Conservation (phyloP, 1,140 invertebrate species). For the Drosophila carrolli region DNA sequence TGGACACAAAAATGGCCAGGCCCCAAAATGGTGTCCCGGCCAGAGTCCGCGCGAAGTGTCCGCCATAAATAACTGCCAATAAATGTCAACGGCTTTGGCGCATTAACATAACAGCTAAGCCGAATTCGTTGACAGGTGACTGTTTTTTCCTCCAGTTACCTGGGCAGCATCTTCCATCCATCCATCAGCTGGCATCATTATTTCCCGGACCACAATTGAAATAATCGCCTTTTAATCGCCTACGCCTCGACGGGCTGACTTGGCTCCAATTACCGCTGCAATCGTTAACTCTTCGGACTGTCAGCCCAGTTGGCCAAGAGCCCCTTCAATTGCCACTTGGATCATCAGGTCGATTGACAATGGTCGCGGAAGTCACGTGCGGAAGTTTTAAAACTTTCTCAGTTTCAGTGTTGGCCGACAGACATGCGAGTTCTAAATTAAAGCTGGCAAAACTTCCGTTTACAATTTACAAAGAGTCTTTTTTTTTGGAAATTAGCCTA, state of each 20-base stretch:
- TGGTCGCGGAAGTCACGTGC: constrained; percentile 73
- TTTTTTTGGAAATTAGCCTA: constrained; percentile 68
- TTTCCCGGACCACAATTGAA: constrained; percentile 66
- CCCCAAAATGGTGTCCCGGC: constrained; percentile 63
- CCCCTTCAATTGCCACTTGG: constrained; percentile 21
- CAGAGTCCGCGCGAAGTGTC: constrained; percentile 34
- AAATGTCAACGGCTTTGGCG: constrained; percentile 77
- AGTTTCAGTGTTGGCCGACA: constrained; percentile 29
- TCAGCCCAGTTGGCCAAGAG: constrained; percentile 34
- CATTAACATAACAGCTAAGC: constrained; percentile 79
- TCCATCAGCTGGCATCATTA: constrained; percentile 40
- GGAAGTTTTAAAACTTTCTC: constrained; percentile 67
- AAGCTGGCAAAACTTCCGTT: constrained; percentile 59
- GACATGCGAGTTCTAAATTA: constrained; percentile 73
- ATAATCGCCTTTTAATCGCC: constrained; percentile 80
- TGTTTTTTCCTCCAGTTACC: constrained; percentile 13
- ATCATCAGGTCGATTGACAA: constrained; percentile 40
- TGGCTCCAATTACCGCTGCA: constrained; percentile 67
- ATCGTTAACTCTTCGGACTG: constrained; percentile 52
- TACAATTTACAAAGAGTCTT: constrained; percentile 44
- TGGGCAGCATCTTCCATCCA: constrained; percentile 31
- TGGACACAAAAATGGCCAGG: constrained; percentile 59
- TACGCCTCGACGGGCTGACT: constrained; percentile 58
- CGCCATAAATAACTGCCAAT: constrained; percentile 80
- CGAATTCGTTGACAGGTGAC: constrained; percentile 71